These are phyloP conservation scores for Crypturellus tataupa DNA, from an alignment of 2,797 vertebrate species.

Conservation along the genomic window DNA sequence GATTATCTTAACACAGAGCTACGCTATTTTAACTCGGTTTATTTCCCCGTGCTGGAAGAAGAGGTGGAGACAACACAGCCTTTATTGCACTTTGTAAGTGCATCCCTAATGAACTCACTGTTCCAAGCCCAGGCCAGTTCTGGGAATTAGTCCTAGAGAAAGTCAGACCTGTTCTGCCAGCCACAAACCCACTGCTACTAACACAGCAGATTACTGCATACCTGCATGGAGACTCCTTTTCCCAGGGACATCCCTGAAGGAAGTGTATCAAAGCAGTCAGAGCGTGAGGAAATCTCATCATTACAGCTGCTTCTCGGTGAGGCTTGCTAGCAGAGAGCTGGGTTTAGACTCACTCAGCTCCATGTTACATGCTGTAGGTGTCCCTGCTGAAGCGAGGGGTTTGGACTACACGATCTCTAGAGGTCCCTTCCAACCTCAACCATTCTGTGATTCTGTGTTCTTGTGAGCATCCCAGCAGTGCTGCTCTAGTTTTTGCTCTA, in stretches of 20 bases:
- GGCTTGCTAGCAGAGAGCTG: neutral
- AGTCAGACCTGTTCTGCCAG: slow-evolving; percentile 36
- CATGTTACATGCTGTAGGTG: too few species aligned
- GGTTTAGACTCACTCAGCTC: neutral
- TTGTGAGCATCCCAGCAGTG: neutral
- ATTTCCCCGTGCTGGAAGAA: neutral
- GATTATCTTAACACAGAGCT: neutral
- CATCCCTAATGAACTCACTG: neutral
- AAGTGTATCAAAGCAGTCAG: neutral
- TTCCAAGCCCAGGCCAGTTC: neutral
- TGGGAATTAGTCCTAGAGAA: neutral
- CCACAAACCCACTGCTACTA: neutral
- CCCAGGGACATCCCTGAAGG: neutral
- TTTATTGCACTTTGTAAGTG: neutral
- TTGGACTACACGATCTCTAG: too few species aligned
- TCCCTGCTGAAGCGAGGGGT: too few species aligned
- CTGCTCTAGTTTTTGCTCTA: neutral
- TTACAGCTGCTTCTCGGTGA: neutral
- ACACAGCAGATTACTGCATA: neutral
- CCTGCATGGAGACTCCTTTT: neutral
- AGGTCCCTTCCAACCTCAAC: too few species aligned
- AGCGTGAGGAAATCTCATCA: neutral
- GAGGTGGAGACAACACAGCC: neutral
- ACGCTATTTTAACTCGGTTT: neutral
- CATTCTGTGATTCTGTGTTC: neutral